Percentiles rank a stretch among this genome's conserved stretches.
These are phyloP conservation scores for Metopia argyrocephala DNA, from an alignment of 2,888 invertebrate genomes.

Conservation along the genomic window DNA sequence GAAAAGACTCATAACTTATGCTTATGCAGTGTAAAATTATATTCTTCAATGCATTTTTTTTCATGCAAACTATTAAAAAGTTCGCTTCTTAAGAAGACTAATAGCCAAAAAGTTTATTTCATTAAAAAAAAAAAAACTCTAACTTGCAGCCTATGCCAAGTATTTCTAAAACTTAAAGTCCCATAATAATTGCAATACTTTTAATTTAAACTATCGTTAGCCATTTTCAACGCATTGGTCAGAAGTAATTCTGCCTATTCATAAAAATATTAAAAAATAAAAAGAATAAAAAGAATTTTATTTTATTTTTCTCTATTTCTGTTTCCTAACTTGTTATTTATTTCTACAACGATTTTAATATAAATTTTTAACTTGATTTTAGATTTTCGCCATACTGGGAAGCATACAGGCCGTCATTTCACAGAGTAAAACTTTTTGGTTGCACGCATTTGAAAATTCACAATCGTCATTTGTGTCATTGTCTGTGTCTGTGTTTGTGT, in stretches of 20 bases:
- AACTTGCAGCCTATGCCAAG: too few species aligned
- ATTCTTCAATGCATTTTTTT: too few species aligned
- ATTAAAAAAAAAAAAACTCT: too few species aligned
- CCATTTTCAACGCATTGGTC: conserved; percentile 9
- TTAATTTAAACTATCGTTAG: conserved; percentile 43
- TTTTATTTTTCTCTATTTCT: not conserved
- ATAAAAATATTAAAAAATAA: not conserved
- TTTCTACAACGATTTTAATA: conserved; percentile 50
- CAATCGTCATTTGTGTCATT: conserved; percentile 27
- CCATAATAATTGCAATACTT: conserved; percentile 33
- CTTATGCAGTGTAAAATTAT: too few species aligned
- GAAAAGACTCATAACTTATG: too few species aligned
- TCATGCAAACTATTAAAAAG: too few species aligned
- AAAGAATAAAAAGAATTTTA: not conserved
- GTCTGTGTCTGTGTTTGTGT: not conserved
- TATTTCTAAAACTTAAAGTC: too few species aligned
- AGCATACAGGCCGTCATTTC: conserved; percentile 12
- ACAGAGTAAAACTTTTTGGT: conserved; percentile 42
- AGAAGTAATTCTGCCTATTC: too few species aligned
- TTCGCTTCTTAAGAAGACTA: too few species aligned
- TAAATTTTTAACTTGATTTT: conserved; percentile 59
- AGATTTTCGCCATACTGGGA: conserved; percentile 19
- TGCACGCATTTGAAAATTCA: conserved; percentile 42
- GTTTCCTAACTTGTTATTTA: conserved; percentile 33
- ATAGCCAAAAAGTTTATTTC: too few species aligned